A percentile compares a stretch with the other conserved stretches of the same genome.
These are phyloP conservation scores for Desmophyllum pertusum DNA, from an alignment of 92 coral and sea anemone species.

Conservation along the genomic window DNA sequence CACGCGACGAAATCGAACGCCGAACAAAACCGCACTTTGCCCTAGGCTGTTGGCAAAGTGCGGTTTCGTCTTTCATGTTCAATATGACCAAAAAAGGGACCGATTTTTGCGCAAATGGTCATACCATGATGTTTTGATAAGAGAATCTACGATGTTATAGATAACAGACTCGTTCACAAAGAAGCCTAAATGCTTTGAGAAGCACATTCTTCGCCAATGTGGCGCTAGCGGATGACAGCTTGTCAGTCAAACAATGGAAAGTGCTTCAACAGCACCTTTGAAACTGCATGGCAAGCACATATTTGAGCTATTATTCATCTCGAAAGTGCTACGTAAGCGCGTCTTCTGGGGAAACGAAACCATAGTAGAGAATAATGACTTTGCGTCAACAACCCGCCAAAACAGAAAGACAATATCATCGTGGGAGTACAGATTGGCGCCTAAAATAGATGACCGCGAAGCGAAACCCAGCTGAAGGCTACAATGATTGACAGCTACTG, in stretches of 20 bases:
- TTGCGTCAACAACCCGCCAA: background rate
- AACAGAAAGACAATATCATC: background rate
- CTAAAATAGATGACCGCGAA: background rate
- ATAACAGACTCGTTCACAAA: background rate
- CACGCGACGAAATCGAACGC: slow-evolving; percentile 10
- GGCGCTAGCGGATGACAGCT: background rate
- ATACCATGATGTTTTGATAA: background rate
- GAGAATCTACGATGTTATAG: background rate
- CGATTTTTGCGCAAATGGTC: background rate
- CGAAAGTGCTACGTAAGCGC: slow-evolving; percentile 32
- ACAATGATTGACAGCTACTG: background rate
- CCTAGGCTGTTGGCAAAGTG: background rate
- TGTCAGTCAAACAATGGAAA: background rate
- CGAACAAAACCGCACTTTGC: background rate
- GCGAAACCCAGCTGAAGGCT: background rate
- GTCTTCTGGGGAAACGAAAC: background rate
- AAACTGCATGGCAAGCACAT: background rate
- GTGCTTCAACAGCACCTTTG: background rate
- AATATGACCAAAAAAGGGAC: background rate
- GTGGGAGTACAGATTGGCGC: background rate
- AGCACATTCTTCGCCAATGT: background rate
- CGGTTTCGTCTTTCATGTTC: background rate
- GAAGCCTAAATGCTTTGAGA: background rate
- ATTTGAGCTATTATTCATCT: background rate
- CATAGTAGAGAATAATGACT: background rate